These are phyloP conservation scores for Benthosema pterotum DNA, from an alignment of 2,797 vertebrate species.

Conservation along the genomic window DNA sequence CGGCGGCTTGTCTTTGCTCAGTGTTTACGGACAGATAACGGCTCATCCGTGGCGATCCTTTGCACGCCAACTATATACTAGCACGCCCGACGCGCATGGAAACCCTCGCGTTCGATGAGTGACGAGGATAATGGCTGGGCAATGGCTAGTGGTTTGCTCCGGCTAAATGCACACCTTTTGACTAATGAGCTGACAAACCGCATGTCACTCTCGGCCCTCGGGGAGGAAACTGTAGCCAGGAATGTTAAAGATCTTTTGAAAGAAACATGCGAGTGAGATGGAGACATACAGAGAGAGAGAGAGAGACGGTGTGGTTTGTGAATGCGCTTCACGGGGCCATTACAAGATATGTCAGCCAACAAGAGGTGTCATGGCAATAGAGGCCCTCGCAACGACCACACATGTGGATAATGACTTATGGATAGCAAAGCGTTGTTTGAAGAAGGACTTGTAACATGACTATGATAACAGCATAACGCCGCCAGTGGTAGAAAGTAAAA, in stretches of 20 bases:
- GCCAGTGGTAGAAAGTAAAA: no score
- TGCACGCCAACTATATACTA: slow-evolving; percentile 30
- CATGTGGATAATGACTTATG: slow-evolving; percentile 60
- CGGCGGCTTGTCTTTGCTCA: slow-evolving; percentile 36
- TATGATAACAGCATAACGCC: background rate
- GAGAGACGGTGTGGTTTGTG: slow-evolving; percentile 46
- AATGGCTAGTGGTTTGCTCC: slow-evolving; percentile 23
- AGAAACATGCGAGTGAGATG: slow-evolving; percentile 31
- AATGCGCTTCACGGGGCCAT: slow-evolving; percentile 28
- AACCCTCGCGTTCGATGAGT: slow-evolving; percentile 33
- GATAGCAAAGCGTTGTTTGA: slow-evolving; percentile 24
- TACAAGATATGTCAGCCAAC: slow-evolving; percentile 18
- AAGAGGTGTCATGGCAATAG: slow-evolving; percentile 1
- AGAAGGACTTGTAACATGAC: background rate
- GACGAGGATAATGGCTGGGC: slow-evolving; percentile 40
- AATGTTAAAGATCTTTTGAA: slow-evolving; percentile 52
- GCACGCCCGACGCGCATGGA: slow-evolving; percentile 19
- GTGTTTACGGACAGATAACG: slow-evolving; percentile 48
- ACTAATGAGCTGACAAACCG: slow-evolving; percentile 66
- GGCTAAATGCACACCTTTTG: slow-evolving; percentile 53
- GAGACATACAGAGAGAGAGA: no score
- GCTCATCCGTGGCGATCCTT: slow-evolving; percentile 57
- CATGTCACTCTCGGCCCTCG: slow-evolving; percentile 49
- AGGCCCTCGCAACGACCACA: slow-evolving; percentile 57
- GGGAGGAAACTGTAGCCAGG: slow-evolving; percentile 33